Base-by-base conservation (phyloP, 2,797 vertebrate species). In the Cynodonichthys magdalenae region DNA sequence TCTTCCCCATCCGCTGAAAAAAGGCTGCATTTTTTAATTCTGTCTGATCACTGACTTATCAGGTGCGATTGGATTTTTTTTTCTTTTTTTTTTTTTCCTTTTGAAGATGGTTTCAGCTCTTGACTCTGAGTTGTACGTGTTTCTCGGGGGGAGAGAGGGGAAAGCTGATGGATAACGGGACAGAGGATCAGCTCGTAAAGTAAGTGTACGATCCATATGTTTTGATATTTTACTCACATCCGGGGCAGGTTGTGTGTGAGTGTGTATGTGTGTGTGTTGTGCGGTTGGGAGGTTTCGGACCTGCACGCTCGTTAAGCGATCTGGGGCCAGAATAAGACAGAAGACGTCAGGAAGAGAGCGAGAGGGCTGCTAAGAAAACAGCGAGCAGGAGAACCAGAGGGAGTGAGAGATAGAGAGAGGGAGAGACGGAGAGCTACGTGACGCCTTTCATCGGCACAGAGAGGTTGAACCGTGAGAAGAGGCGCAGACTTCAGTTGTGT, bases 401-500 rank as follows among this genome's bases (percentile, higher is more conserved):
- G 61, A 54, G 47, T 18, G 66, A 19, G 69, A 44, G 77, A 52
- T 81, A 4, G 76, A 72, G 83, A 61, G 89, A 71, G 74, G 59
- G 79, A 77, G 79, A 76, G 77, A 82, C 41, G 52, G 72, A 50
- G 81, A 86, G 82, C 71, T 90, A 89, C 89, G 88, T 89, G 90
- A 87, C 90, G 88, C 89, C 90, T 88, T 82, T 89, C 80, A 91
- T 90, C 86, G 79, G 89, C 88, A 36, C 8, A 77, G 87, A 88
- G 90, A 81, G 83, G 81, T 85, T 87, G 89, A 84, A 82, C 84
- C 87, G 82, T 69, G 18, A 80, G 84, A 86, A 79, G 83, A 84
- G 86, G 83, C 84, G 83, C 88, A 82, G 76, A 64, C 75, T 89
- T 92, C 91, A 92, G 87, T 93, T 88, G 92, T 93, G 92, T 90